Evolutionary conservation across 2,888 invertebrate species (phyloP).

Genomic region (Altica lythri): DNA sequence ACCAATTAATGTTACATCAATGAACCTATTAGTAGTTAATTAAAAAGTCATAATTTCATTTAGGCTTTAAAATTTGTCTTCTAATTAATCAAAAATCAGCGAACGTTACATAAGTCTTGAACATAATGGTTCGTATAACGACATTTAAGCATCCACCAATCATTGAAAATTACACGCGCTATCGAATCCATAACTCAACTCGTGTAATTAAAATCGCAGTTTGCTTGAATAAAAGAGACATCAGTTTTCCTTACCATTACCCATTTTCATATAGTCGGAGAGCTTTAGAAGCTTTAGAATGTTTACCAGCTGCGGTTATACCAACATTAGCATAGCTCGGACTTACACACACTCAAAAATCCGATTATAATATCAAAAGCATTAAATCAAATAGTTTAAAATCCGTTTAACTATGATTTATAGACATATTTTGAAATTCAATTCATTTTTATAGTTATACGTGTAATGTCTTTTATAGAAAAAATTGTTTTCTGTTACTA

Average conservation of each 20-base stretch:
- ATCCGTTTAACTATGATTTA: too few species aligned
- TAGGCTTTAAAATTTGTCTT: slow-evolving; percentile 8
- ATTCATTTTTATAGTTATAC: too few species aligned
- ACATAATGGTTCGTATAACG: slow-evolving; percentile 20
- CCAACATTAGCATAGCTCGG: too few species aligned
- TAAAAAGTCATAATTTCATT: slow-evolving; percentile 20
- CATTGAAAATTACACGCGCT: slow-evolving; percentile 23
- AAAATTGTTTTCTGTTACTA: too few species aligned
- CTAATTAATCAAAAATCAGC: slow-evolving; percentile 21
- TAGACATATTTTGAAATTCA: too few species aligned
- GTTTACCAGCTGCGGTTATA: too few species aligned
- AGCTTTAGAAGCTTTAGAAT: neutral
- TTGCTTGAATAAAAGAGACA: slow-evolving; percentile 22
- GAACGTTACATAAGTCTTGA: slow-evolving; percentile 21
- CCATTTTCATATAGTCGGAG: neutral
- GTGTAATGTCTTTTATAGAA: too few species aligned
- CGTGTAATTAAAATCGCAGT: slow-evolving; percentile 22
- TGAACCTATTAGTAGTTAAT: slow-evolving; percentile 12
- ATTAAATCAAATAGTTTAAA: too few species aligned
- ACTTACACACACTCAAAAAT: too few species aligned
- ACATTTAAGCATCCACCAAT: slow-evolving; percentile 24
- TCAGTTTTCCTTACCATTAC: slow-evolving; percentile 9
- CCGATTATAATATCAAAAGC: too few species aligned
- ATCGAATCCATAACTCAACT: slow-evolving; percentile 21
- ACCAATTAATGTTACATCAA: too few species aligned